Evolutionary conservation across 2,888 invertebrate genomes (phyloP), one percentile per base, ranked within the genome.

Genomic region (Endomychus coccineus): DNA sequence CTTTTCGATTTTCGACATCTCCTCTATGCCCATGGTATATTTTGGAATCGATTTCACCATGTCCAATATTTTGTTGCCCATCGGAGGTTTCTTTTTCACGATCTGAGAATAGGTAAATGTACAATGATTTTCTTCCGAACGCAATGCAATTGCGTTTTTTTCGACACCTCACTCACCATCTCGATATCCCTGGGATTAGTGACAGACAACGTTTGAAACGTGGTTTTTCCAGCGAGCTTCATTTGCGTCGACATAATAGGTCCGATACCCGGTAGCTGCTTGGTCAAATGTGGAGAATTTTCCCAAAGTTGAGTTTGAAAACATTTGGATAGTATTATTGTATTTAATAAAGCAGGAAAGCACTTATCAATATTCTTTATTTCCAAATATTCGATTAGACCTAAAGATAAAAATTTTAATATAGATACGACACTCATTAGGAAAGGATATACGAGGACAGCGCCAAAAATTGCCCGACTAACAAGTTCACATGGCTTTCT

Each of bases 111-210:
- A 3, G 14, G 31, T 5, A 36, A 36, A 9, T 30, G 29, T n/a
- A 28, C n/a, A 32, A 32, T 10, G 30, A 19, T 10, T 7, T 10
- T 10, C n/a, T 6, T 7, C 7, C 30, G 12, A 27, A 36, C 11
- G 9, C 24, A 10, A 10, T 5, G 11, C 7, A 31, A 28, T 11
- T 7, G 9, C 7, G 22, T n/a, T 5, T 30, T 7, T 13, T 25
- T 17, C 10, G n/a, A 14, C n/a, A n/a, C n/a, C n/a, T n/a, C n/a
- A n/a, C 48, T 54, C 55, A 78, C 79, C 67, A 78, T 67, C 69
- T 86, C 86, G 48, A 87, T 66, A 53, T 83, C 79, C 51, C 83
- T 70, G 1, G 85, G 82, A 66, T 82, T 78, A 15, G 78, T 73
- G 44, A 77, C 72, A 40, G 73, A 68, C 15, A 86, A 60, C 34